These are phyloP conservation scores for Cyphomyrus discorhynchus DNA, from an alignment of 2,113 vertebrate species.

Conservation along the genomic window DNA sequence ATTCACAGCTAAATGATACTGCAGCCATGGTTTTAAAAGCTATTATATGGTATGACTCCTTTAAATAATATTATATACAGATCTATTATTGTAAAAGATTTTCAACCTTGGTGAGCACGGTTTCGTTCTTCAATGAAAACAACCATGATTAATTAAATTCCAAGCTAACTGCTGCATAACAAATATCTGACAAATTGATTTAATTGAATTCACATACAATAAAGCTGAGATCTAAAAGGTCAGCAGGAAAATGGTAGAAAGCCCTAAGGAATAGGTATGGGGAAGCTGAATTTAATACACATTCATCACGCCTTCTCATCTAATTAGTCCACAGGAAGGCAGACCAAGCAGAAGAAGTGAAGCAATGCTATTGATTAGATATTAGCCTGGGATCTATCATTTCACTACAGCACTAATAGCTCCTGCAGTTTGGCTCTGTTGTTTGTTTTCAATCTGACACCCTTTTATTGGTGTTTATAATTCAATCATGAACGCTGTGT, in stretches of 20 bases:
- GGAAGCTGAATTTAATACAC: conserved; percentile 80
- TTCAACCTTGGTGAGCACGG: conserved; percentile 3
- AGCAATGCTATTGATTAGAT: conserved; percentile 80
- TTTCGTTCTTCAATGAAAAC: conserved; percentile 49
- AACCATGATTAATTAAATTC: conserved; percentile 67
- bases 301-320: conserved; percentile 99
- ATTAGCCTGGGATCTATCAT: conserved; percentile 78
- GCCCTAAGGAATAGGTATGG: conserved; percentile 73
- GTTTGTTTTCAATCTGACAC: conserved; percentile 24
- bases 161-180: conserved; percentile 64
- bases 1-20: background rate
- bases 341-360: conserved; percentile 69
- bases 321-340: conserved; percentile 89
- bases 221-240: conserved; percentile 88
- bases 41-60: background rate
- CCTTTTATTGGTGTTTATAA: conserved; percentile 14
- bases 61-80: background rate
- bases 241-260: conserved; percentile 77
- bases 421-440: conserved; percentile 11
- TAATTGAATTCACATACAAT: conserved; percentile 85
- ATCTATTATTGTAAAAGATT: conserved; percentile 11
- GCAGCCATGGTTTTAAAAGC: background rate
- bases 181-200: conserved; percentile 81
- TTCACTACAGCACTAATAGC: conserved; percentile 57
- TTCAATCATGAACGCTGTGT: conserved; percentile 10